These are phyloP conservation scores for Camponotus fellah DNA, from an alignment of 2,888 invertebrate genomes.

Conservation along the genomic window DNA sequence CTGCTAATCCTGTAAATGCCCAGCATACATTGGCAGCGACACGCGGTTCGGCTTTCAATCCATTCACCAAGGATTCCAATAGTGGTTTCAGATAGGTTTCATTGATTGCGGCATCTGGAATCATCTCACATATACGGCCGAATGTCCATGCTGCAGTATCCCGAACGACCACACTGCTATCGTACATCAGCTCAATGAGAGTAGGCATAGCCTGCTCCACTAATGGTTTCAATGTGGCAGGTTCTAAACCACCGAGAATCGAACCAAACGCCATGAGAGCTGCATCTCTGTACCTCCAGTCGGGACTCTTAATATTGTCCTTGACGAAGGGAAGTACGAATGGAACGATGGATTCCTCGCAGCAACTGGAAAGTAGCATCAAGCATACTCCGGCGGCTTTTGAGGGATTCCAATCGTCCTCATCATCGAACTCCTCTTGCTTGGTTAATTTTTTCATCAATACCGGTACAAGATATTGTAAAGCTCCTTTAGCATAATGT, in stretches of 20 bases:
- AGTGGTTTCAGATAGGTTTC: slow-evolving; percentile 93
- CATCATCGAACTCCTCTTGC: slow-evolving; percentile 99
- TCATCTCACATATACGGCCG: slow-evolving; percentile 98
- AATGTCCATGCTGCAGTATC: slow-evolving; percentile 99
- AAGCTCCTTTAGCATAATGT: slow-evolving; percentile 99
- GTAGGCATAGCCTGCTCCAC: slow-evolving; percentile 99
- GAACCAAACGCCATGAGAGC: slow-evolving; percentile 99
- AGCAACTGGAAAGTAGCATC: slow-evolving; percentile 98
- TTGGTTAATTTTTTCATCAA: slow-evolving; percentile 97
- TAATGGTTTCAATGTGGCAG: slow-evolving; percentile 94
- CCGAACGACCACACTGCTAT: slow-evolving; percentile 96
- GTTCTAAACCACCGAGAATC: slow-evolving; percentile 96
- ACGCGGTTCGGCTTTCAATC: slow-evolving; percentile 96
- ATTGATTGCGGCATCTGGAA: slow-evolving; percentile 97
- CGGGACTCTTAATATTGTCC: slow-evolving; percentile 96
- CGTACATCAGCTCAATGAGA: slow-evolving; percentile 97
- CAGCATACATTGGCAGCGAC: slow-evolving; percentile 99
- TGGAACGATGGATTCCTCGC: slow-evolving; percentile 98
- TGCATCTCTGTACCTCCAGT: slow-evolving; percentile 98
- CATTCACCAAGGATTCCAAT: slow-evolving; percentile 93
- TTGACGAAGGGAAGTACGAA: slow-evolving; percentile 98
- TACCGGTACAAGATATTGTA: slow-evolving; percentile 97
- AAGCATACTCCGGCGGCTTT: slow-evolving; percentile 99
- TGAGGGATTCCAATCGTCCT: slow-evolving; percentile 99
- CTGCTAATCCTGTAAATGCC: slow-evolving; percentile 99